These are phyloP conservation scores for Rhizomys pruinosus DNA, from an alignment of 2,113 vertebrate species.

Conservation along the genomic window DNA sequence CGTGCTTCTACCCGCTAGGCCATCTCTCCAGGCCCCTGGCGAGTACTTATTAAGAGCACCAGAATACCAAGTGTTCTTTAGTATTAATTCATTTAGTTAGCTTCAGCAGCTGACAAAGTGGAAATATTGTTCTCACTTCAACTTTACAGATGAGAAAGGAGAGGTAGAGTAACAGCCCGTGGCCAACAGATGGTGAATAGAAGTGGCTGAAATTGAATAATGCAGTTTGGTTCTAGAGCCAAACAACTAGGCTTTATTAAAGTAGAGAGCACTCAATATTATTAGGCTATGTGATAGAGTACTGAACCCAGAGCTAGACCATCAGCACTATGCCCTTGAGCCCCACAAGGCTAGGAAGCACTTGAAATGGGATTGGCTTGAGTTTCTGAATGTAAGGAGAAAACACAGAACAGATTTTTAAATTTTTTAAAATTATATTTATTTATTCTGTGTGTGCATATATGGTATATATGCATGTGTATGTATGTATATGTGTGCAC, in stretches of 20 bases:
- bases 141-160: conserved; percentile 5
- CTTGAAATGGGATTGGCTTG: not conserved
- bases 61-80: conserved; percentile 5
- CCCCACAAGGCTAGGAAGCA: not conserved
- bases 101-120: not conserved
- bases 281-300: not conserved
- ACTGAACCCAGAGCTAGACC: not conserved
- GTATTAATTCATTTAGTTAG: conserved; percentile 29
- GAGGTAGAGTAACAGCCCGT: not conserved
- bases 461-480: too few species aligned
- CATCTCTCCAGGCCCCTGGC: too few species aligned
- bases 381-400: not conserved
- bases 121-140: not conserved
- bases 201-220: not conserved
- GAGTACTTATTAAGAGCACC: not conserved
- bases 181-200: not conserved
- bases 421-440: not conserved
- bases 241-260: not conserved
- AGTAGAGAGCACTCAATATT: not conserved
- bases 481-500: too few species aligned
- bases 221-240: not conserved
- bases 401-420: not conserved
- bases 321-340: not conserved
- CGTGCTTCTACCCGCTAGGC: too few species aligned
- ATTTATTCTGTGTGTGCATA: not conserved